phyloP scores from a whole-genome alignment of 2,113 vertebrate species.

The Leptocoma aspasia region DNA sequence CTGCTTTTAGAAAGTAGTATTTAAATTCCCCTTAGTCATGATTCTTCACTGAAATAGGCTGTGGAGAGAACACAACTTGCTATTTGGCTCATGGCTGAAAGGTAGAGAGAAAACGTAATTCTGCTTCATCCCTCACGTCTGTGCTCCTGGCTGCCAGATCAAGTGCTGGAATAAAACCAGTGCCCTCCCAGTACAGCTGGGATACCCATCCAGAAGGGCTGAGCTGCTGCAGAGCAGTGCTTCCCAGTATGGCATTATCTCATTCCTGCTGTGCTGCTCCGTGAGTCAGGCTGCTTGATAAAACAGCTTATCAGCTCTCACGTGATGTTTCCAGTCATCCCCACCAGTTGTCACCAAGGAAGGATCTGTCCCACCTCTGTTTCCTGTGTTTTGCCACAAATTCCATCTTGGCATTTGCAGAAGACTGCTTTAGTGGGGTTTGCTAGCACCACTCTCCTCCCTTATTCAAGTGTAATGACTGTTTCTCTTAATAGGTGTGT shows the following conservation, averaged over 20 bases:
- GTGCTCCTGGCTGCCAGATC: not conserved
- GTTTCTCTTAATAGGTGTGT: not conserved
- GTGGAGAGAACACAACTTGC: not conserved
- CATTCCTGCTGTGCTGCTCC: not conserved
- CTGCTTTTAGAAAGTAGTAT: not conserved
- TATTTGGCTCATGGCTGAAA: not conserved
- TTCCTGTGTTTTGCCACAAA: not conserved
- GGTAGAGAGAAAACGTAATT: not conserved
- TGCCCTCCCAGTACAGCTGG: not conserved
- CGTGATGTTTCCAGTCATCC: fast-evolving
- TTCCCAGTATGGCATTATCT: not conserved
- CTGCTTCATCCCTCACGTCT: not conserved
- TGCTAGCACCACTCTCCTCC: not conserved
- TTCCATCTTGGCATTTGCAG: not conserved
- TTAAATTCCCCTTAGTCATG: not conserved
- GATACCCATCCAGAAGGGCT: not conserved
- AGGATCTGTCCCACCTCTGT: not conserved
- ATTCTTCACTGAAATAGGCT: not conserved
- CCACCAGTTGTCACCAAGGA: not conserved
- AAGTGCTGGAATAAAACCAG: not conserved
- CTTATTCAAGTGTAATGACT: not conserved
- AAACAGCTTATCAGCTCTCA: not conserved
- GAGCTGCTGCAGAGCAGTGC: not conserved
- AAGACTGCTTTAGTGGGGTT: not conserved
- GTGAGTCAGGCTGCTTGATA: not conserved